Evolutionary conservation across 1,140 invertebrate species (phyloP).

Genomic region (Rhizoglyphus robini): DNA sequence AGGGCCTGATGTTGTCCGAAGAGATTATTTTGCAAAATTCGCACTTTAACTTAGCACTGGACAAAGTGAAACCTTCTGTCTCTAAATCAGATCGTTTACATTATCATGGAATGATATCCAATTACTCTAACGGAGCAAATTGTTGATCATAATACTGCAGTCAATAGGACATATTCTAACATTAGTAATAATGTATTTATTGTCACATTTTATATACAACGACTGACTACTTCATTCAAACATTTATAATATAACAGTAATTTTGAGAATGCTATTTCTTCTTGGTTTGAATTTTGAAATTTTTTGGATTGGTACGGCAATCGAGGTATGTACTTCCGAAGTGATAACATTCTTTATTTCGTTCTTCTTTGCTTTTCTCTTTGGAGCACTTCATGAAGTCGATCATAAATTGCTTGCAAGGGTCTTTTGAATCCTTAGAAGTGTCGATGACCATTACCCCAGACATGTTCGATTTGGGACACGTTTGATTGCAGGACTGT

Average conservation of each 20-base stretch:
- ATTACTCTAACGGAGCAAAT: not conserved
- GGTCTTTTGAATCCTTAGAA: not conserved
- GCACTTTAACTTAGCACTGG: slow-evolving; percentile 15
- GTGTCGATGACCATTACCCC: slow-evolving; percentile 15
- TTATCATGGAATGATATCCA: slow-evolving; percentile 3
- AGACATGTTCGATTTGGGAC: slow-evolving; percentile 17
- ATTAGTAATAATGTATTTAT: not conserved
- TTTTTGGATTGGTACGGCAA: slow-evolving; percentile 4
- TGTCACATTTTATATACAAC: too few relatives aligned
- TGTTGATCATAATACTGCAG: not conserved
- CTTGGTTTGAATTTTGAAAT: not conserved
- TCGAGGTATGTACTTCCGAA: slow-evolving; percentile 10
- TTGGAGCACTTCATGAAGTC: not conserved
- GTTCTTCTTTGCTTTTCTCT: not conserved
- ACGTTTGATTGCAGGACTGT: too few relatives aligned
- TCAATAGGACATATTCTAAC: not conserved
- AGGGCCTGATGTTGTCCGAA: not conserved
- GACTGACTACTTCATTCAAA: too few relatives aligned
- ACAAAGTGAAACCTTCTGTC: slow-evolving; percentile 19
- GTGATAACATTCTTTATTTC: not conserved
- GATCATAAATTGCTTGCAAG: not conserved
- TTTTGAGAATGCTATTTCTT: not conserved
- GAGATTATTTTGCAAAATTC: not conserved
- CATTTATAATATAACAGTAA: not conserved
- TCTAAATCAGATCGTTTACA: not conserved